These are phyloP conservation scores for Fregetta grallaria DNA, from an alignment of 2,113 vertebrate species.

Conservation along the genomic window DNA sequence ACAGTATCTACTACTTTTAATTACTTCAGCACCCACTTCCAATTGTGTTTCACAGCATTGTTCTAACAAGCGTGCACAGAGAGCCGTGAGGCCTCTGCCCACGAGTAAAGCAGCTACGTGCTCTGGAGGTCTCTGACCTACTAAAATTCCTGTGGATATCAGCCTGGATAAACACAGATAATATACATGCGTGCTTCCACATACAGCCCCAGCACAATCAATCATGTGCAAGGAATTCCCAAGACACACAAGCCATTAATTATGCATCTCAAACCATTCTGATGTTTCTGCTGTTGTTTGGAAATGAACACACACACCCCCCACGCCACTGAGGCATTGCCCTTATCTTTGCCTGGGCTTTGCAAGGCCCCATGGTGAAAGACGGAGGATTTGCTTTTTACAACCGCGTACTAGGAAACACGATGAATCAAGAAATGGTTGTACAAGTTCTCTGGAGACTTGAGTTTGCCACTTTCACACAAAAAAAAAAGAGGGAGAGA, in stretches of 20 bases:
- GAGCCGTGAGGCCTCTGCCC: background rate
- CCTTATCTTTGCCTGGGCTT: background rate
- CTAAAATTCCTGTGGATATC: background rate
- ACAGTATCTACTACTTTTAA: background rate
- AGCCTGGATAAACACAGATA: background rate
- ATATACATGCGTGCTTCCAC: background rate
- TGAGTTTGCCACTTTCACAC: background rate
- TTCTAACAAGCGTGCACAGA: background rate
- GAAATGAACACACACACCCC: background rate
- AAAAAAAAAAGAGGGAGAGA: background rate
- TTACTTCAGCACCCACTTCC: background rate
- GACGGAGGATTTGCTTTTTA: background rate
- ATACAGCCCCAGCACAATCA: background rate
- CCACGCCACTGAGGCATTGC: background rate
- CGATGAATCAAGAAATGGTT: background rate
- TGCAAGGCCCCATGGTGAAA: background rate
- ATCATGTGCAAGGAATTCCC: background rate
- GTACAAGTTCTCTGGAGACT: background rate
- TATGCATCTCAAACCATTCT: background rate
- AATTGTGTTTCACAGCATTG: background rate
- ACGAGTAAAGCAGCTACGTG: background rate
- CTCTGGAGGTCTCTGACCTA: background rate
- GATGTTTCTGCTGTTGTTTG: background rate
- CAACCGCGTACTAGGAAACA: background rate
- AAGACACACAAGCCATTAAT: background rate